Percentiles rank a stretch among this genome's conserved stretches.
Evolutionary conservation across 2,888 invertebrate species (phyloP).

Genomic region (Incurvaria masculella): DNA sequence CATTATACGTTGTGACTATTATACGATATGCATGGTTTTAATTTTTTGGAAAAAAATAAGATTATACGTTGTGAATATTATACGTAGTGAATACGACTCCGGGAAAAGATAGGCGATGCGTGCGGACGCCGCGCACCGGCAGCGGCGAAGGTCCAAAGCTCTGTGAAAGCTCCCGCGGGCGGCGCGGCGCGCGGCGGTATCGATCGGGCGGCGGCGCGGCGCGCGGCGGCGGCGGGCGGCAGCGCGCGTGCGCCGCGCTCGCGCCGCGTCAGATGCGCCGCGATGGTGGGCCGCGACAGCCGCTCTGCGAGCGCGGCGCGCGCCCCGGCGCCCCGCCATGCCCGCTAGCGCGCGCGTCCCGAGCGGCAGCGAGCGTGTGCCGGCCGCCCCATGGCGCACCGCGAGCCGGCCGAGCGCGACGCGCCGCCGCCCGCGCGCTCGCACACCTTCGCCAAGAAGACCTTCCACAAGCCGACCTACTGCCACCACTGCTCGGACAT

Average conservation of each 20-base stretch:
- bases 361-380: conserved; percentile 23
- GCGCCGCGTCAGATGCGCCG: conserved; percentile 48
- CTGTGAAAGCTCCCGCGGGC: no score
- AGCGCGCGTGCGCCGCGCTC: conserved; percentile 25
- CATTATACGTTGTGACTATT: no score
- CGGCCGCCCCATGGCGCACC: conserved; percentile 7
- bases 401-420: neutral
- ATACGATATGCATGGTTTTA: no score
- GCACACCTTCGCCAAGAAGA: conserved; percentile 99
- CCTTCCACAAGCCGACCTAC: conserved; percentile 99
- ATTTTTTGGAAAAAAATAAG: no score
- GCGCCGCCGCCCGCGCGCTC: conserved; percentile 45
- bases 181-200: conserved; percentile 16
- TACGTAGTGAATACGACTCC: no score
- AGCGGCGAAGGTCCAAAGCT: no score
- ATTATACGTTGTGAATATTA: no score
- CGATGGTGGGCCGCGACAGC: conserved; percentile 59
- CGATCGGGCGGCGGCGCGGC: conserved; percentile 23
- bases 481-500: conserved; percentile 99
- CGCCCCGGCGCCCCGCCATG: conserved; percentile 56
- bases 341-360: conserved; percentile 48
- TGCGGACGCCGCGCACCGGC: no score
- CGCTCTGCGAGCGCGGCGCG: conserved; percentile 57
- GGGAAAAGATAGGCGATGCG: no score
- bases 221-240: conserved; percentile 26